Percentiles rank a stretch among this genome's conserved stretches.
These are phyloP conservation scores for Epizoanthus scotinus DNA, from an alignment of 92 coral and sea anemone genomes.

Conservation along the genomic window DNA sequence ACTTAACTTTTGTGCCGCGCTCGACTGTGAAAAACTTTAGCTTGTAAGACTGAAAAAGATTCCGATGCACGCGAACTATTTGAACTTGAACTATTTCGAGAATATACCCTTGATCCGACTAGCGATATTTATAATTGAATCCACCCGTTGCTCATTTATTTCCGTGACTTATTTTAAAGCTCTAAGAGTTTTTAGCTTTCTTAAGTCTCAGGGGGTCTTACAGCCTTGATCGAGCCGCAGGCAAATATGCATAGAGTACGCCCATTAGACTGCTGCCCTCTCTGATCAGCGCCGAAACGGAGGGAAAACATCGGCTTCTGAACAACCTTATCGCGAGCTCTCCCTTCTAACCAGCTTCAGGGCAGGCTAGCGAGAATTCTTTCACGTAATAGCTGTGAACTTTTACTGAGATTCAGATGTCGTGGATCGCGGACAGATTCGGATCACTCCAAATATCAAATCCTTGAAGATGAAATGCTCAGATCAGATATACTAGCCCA, in stretches of 20 bases:
- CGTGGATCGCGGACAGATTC: background rate
- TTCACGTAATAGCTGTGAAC: background rate
- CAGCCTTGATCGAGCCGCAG: background rate
- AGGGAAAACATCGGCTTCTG: background rate
- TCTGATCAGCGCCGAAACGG: background rate
- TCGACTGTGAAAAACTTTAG: background rate
- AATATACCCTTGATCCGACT: constrained; percentile 13
- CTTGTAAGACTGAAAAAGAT: background rate
- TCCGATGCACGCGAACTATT: background rate
- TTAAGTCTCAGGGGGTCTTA: background rate
- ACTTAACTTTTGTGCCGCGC: background rate
- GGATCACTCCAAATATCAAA: background rate
- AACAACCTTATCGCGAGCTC: too few relatives aligned
- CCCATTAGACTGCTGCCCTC: background rate
- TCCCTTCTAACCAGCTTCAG: background rate
- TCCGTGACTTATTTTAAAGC: constrained; percentile 11
- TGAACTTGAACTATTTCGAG: background rate
- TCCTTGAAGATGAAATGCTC: background rate
- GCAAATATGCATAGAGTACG: background rate
- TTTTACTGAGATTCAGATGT: background rate
- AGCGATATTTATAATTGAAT: constrained; percentile 4
- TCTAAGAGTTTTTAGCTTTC: background rate
- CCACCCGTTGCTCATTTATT: background rate
- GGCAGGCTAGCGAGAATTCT: constrained; percentile 8
- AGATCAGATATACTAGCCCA: background rate